Percentiles rank a stretch among this genome's conserved stretches.
Evolutionary conservation across 2,113 vertebrate species (phyloP).

Genomic region (Sphaerodactylus townsendi): DNA sequence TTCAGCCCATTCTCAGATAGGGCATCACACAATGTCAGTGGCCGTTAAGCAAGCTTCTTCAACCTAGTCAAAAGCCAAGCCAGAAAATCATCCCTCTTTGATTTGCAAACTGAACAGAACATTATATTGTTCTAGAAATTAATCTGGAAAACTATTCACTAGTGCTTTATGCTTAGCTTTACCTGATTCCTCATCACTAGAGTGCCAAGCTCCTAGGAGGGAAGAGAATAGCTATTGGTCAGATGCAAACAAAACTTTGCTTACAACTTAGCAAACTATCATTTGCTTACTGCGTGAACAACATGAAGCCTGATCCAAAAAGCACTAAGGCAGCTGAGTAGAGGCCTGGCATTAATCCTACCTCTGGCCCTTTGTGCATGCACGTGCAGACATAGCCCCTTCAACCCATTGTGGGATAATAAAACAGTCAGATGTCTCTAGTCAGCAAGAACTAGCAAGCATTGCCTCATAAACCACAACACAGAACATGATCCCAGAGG

Average conservation of each 20-base stretch:
- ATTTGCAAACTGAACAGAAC: neutral
- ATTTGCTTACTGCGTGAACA: neutral
- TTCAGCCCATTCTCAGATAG: neutral
- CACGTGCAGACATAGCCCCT: neutral
- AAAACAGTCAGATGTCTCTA: neutral
- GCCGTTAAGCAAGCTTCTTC: neutral
- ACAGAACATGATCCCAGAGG: conserved; percentile 7
- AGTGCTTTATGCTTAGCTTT: neutral
- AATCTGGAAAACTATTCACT: neutral
- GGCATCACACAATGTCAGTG: neutral
- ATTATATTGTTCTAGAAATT: neutral
- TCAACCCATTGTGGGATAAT: neutral
- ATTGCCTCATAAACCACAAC: conserved; percentile 44
- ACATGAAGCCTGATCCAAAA: neutral
- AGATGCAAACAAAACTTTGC: neutral
- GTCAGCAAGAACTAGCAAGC: neutral
- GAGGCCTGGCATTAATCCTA: neutral
- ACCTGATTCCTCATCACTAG: neutral
- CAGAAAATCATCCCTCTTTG: neutral
- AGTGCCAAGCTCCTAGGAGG: neutral
- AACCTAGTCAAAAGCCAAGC: neutral
- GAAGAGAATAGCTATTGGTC: neutral
- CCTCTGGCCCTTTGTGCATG: neutral
- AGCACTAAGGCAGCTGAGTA: neutral
- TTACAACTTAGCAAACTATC: neutral